Evolutionary conservation across 2,113 vertebrate species (phyloP).

Genomic region (Siphamia tubifer): DNA sequence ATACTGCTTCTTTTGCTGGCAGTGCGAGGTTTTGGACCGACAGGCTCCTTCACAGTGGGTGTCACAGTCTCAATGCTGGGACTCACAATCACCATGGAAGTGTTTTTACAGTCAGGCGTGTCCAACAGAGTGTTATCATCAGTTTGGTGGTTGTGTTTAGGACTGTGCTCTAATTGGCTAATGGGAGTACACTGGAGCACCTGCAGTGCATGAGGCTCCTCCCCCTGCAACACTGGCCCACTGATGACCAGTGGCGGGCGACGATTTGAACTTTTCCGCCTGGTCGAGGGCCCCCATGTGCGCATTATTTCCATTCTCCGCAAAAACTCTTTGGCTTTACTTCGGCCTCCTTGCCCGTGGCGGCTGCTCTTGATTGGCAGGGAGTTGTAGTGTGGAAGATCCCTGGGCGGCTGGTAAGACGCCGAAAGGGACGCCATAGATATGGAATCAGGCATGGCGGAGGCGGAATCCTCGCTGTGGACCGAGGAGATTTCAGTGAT

Average conservation of each 20-base stretch:
- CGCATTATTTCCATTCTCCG: conserved; percentile 92
- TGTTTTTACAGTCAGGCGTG: conserved; percentile 9
- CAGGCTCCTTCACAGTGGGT: conserved; percentile 68
- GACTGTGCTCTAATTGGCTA: conserved; percentile 74
- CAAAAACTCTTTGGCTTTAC: conserved; percentile 89
- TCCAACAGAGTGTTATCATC: conserved; percentile 12
- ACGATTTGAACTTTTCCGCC: conserved; percentile 77
- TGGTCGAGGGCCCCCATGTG: conserved; percentile 83
- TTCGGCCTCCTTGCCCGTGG: conserved; percentile 79
- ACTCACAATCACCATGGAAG: conserved; percentile 13
- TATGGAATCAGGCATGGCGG: conserved; percentile 79
- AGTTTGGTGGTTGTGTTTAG: conserved; percentile 23
- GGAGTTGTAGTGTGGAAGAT: conserved; percentile 74
- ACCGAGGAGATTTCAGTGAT: conserved; percentile 88
- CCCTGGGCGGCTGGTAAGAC: conserved; percentile 72
- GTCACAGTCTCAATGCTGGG: conserved; percentile 63
- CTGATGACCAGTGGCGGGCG: conserved; percentile 83
- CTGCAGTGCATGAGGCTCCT: conserved; percentile 86
- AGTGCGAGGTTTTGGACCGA: conserved; percentile 76
- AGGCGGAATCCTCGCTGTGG: conserved; percentile 85
- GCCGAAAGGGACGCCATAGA: conserved; percentile 67
- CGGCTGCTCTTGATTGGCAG: conserved; percentile 85
- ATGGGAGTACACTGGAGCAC: conserved; percentile 86
- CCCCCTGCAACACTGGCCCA: conserved; percentile 85
- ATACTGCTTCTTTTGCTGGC: conserved; percentile 88